Conservation (phyloP, 1,140 invertebrate genomes). For the Thaumatotibia leucotreta region DNA sequence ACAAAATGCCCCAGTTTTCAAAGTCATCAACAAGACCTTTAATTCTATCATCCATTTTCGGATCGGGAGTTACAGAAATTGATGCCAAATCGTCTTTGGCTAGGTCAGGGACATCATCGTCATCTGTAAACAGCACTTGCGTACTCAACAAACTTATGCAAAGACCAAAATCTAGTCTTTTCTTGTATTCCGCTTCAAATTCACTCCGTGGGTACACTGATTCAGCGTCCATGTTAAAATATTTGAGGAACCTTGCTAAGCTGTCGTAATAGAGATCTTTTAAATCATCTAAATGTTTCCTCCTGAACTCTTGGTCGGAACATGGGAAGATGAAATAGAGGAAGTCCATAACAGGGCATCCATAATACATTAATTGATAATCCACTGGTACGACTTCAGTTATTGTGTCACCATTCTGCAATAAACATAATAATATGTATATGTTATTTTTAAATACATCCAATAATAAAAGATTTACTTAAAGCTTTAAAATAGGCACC, state of each 20-base stretch:
- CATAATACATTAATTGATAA: slow-evolving; percentile 35
- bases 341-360: slow-evolving; percentile 24
- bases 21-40: background rate
- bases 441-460: no score
- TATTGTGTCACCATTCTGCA: slow-evolving; percentile 25
- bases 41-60: background rate
- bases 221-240: slow-evolving; percentile 13
- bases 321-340: slow-evolving; percentile 18
- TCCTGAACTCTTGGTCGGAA: slow-evolving; percentile 17
- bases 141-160: background rate
- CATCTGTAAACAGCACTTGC: background rate
- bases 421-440: slow-evolving; percentile 5
- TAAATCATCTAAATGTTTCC: slow-evolving; percentile 10
- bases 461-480: no score
- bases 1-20: background rate
- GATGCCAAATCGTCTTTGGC: background rate
- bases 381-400: slow-evolving; percentile 29
- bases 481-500: no score
- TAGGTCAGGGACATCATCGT: slow-evolving; percentile 8
- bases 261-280: slow-evolving; percentile 8
- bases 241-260: slow-evolving; percentile 5
- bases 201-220: background rate
- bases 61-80: background rate
- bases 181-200: slow-evolving; percentile 13
- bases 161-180: slow-evolving; percentile 13